Evolutionary conservation across 2,113 vertebrate genomes (phyloP), one percentile per base, ranked within the genome.

Genomic region (Ranitomeya variabilis): DNA sequence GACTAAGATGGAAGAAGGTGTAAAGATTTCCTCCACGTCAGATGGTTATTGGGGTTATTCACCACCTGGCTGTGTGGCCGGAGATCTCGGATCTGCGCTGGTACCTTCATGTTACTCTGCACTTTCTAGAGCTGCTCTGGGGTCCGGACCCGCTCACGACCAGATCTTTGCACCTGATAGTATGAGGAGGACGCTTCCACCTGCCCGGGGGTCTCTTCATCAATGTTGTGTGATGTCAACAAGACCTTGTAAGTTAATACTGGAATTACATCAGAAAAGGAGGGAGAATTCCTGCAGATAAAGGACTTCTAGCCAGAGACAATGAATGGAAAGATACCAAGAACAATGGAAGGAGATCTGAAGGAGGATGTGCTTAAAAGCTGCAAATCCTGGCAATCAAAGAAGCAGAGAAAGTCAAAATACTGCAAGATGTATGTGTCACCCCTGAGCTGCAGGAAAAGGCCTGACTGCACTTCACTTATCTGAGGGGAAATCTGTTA

Each of bases 271-370:
- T 76, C 51, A 16, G 73, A 52, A 52, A 52, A 76, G 45, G 73
- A 76, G 37, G n/a, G 10, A 19, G 73, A 21, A 76, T 76, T 76
- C 73, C 73, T 45, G 6, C 7, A 76, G 73, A 76, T 76, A 52
- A 76, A 76, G 31, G 71, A 74, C 71, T 74, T 74, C 37, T 37
- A 74, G 16, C 31, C 71, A 19, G 37, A 52, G 73, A 52, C 73
- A 52, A 76, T 76, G 19, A 18, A 52, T 71, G 73, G 37, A 19
- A 45, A 45, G 71, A 74, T 45, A 74, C 16, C 31, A 19, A 74
- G 37, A 76, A 76, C 73, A 76, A 76, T 76, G 73, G 73, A 76
- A 52, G 18, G 16, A 76, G 73, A 76, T 76, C 73, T 52, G 45
- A 76, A 76, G 45, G 52, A 52, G 73, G 45, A 76, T 76, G 73